Percentiles rank a stretch among this genome's conserved stretches.
Evolutionary conservation across 2,888 invertebrate genomes (phyloP).

Genomic region (Himalopsyche kuldschensis): DNA sequence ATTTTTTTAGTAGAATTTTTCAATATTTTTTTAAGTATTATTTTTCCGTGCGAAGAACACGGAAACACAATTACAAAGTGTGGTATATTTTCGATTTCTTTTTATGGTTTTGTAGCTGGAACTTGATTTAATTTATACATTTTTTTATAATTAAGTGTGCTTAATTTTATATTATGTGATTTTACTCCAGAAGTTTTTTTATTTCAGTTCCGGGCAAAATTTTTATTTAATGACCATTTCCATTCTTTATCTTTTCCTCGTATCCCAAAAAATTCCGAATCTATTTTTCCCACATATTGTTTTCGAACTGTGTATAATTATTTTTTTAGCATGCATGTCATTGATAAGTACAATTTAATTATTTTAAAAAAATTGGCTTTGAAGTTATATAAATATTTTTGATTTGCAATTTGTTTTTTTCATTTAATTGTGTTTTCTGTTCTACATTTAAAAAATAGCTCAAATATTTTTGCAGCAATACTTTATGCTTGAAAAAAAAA

Average conservation of each 20-base stretch:
- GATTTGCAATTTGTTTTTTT: too few relatives aligned
- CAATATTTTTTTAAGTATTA: neutral
- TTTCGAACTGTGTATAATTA: neutral
- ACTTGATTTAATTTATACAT: neutral
- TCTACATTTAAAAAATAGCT: too few relatives aligned
- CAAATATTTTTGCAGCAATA: too few relatives aligned
- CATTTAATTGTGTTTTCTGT: too few relatives aligned
- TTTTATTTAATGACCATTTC: neutral
- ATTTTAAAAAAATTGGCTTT: too few relatives aligned
- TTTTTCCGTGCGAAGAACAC: neutral
- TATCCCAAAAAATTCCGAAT: neutral
- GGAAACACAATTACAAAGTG: neutral
- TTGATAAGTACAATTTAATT: neutral
- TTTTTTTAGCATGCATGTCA: neutral
- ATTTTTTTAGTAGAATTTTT: neutral
- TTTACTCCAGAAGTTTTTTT: slow-evolving; percentile 9
- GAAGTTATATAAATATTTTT: too few relatives aligned
- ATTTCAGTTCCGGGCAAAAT: neutral
- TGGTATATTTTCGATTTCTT: neutral
- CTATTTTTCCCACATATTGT: neutral
- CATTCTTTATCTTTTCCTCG: neutral
- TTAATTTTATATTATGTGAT: neutral
- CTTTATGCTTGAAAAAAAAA: too few relatives aligned
- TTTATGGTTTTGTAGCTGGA: slow-evolving; percentile 5
- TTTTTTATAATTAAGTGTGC: neutral